phyloP scores from a whole-genome alignment of 1,140 invertebrate genomes.

The Asbolus verrucosus region DNA sequence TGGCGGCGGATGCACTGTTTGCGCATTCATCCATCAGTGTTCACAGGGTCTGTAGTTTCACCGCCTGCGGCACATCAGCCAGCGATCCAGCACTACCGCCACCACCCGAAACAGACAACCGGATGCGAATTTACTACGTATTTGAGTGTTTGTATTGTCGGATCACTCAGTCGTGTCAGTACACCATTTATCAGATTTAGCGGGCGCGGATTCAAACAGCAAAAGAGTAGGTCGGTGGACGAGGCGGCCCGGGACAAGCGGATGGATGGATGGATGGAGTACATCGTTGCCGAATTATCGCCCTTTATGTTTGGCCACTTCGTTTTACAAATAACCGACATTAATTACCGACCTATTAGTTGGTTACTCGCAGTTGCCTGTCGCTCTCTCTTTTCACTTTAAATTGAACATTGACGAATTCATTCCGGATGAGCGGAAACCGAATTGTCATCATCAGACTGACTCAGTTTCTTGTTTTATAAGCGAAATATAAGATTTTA shows the following conservation, averaged over 20 bases:
- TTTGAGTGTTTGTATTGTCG: constrained; percentile 65
- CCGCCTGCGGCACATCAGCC: constrained; percentile 43
- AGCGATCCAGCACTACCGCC: constrained; percentile 47
- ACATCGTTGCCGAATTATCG: constrained; percentile 47
- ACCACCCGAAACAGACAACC: constrained; percentile 53
- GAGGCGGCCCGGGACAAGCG: constrained; percentile 17
- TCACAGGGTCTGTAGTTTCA: constrained; percentile 39
- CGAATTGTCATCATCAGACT: neutral
- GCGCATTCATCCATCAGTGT: constrained; percentile 65
- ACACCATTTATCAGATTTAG: constrained; percentile 64
- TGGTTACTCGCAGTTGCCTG: neutral
- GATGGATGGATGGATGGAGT: constrained; percentile 41
- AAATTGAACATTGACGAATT: neutral
- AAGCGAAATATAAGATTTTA: too few species aligned
- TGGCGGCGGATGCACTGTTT: constrained; percentile 63
- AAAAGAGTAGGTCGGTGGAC: constrained; percentile 11
- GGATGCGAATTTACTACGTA: constrained; percentile 65
- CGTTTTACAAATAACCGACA: constrained; percentile 39
- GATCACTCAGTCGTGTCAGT: constrained; percentile 64
- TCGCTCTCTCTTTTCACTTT: constrained; percentile 3
- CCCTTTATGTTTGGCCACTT: constrained; percentile 42
- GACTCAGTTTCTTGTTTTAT: too few species aligned
- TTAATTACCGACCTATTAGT: constrained; percentile 35
- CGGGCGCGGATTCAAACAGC: constrained; percentile 14
- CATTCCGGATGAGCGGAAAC: neutral